phyloP scores from a whole-genome alignment of 35 echinoderm and acorn worm genomes.

The Patiria miniata region DNA sequence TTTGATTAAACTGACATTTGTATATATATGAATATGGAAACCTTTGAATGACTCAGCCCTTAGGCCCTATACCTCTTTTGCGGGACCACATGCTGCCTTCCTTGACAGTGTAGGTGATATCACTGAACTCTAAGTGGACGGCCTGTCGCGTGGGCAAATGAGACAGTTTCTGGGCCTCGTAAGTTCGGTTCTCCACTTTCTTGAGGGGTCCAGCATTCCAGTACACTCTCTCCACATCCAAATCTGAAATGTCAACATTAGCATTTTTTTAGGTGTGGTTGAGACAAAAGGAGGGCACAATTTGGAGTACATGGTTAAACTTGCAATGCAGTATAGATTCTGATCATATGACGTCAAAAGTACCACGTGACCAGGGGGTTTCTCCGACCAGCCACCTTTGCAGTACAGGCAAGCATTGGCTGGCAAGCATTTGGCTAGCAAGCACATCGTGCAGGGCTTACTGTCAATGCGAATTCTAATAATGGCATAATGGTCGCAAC shows the following conservation, averaged over 20 bases:
- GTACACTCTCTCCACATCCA: conserved; percentile 36
- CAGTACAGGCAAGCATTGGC: too few relatives aligned
- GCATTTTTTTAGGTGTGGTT: too few relatives aligned
- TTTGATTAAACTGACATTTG: neutral
- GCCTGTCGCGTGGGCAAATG: conserved; percentile 82
- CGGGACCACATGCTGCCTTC: conserved; percentile 73
- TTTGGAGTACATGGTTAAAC: too few relatives aligned
- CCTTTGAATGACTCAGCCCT: neutral
- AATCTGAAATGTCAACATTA: conserved; percentile 46
- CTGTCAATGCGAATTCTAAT: too few relatives aligned
- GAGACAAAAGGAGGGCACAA: too few relatives aligned
- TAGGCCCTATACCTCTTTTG: conserved; percentile 66
- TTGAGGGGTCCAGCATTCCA: conserved; percentile 47
- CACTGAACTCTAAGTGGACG: conserved; percentile 72
- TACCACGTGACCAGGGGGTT: too few relatives aligned
- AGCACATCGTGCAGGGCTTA: too few relatives aligned
- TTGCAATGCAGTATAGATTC: too few relatives aligned
- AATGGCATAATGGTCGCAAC: too few relatives aligned
- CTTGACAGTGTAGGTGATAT: conserved; percentile 74
- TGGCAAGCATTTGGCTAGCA: too few relatives aligned
- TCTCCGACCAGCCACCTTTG: too few relatives aligned
- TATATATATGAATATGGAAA: neutral
- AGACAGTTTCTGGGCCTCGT: conserved; percentile 68
- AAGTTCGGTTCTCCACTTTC: conserved; percentile 62
- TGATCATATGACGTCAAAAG: too few relatives aligned